phyloP scores from a whole-genome alignment of 2,797 vertebrate genomes.

The Urocyon cinereoargenteus region DNA sequence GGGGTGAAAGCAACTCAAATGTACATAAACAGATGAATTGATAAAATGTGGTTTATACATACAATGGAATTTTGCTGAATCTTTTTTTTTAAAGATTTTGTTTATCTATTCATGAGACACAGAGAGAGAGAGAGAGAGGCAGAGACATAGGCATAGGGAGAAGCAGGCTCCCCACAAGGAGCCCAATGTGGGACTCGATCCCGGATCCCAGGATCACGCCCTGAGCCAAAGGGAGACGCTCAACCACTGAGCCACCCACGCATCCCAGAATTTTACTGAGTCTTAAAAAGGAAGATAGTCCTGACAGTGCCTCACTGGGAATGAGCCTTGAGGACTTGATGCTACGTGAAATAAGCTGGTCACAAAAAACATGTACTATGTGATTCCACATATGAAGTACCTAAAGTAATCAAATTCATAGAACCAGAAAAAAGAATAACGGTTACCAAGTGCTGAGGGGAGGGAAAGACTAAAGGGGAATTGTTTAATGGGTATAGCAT shows the following conservation, averaged over 20 bases:
- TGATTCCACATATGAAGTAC: background rate
- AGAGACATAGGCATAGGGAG: no score
- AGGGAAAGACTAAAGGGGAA: background rate
- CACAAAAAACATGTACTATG: background rate
- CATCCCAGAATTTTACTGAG: background rate
- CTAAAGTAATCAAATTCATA: background rate
- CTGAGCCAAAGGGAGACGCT: no score
- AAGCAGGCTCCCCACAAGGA: no score
- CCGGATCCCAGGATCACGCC: no score
- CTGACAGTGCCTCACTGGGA: background rate
- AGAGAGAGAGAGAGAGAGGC: no score
- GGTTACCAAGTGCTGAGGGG: background rate
- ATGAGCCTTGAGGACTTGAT: background rate
- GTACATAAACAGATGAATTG: background rate
- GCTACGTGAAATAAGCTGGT: background rate
- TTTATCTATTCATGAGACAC: no score
- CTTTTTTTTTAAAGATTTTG: no score
- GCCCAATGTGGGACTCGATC: no score
- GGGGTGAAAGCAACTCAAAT: background rate
- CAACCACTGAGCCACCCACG: no score
- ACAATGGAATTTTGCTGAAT: background rate
- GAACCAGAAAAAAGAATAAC: background rate
- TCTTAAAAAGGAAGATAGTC: background rate
- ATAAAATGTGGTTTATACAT: background rate
- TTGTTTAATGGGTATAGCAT: background rate